These are phyloP conservation scores for Discoglossus pictus DNA, from an alignment of 2,797 vertebrate species.

Conservation along the genomic window DNA sequence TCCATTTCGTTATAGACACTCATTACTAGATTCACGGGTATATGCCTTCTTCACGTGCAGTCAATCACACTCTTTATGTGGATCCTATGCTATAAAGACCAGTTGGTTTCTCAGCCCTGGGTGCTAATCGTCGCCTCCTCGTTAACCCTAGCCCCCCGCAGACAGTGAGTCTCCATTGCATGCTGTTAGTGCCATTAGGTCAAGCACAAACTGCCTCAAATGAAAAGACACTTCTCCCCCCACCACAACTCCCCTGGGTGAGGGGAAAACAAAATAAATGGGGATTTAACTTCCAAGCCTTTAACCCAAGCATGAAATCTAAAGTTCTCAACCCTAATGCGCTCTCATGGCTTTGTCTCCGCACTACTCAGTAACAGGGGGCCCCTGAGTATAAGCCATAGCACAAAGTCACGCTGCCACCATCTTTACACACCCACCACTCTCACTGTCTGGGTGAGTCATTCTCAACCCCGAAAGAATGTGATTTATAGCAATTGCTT, in stretches of 20 bases:
- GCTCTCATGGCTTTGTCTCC: too few species aligned
- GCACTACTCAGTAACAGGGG: too few species aligned
- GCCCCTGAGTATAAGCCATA: too few species aligned
- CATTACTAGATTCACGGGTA: too few species aligned
- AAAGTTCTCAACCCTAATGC: background rate
- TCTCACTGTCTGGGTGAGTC: too few species aligned
- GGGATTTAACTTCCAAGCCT: background rate
- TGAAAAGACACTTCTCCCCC: background rate
- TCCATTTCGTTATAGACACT: too few species aligned
- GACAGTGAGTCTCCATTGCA: constrained; percentile 16
- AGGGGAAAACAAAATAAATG: constrained; percentile 9
- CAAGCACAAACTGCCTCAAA: background rate
- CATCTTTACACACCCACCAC: too few species aligned
- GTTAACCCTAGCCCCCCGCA: constrained; percentile 12
- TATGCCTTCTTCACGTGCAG: too few species aligned
- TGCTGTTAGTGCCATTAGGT: constrained; percentile 1
- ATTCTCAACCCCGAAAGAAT: too few species aligned
- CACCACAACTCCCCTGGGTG: background rate
- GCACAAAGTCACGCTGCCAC: too few species aligned
- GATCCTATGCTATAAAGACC: background rate
- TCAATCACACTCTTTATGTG: background rate
- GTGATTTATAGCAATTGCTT: constrained; percentile 1
- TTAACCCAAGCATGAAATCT: background rate
- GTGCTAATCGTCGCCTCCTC: constrained; percentile 17
- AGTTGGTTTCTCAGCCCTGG: background rate